A percentile compares a stretch with the other conserved stretches of the same genome.
Evolutionary conservation across 2,888 invertebrate genomes (phyloP).

Genomic region (Plagodis pulveraria): DNA sequence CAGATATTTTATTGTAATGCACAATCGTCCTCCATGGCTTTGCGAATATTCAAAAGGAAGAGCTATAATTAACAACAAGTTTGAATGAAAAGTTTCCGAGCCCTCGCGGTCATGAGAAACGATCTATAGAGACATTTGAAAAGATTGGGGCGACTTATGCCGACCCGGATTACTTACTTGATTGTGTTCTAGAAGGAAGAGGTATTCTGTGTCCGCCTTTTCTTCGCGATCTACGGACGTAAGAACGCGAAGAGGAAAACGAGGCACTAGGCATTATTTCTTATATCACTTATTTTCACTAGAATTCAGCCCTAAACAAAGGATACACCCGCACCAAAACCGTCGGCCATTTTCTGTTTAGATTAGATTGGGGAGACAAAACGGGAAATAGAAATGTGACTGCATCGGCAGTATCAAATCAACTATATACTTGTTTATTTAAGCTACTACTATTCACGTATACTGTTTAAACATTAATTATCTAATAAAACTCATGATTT

Average conservation of each 20-base stretch:
- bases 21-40: background rate
- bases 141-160: slow-evolving; percentile 70
- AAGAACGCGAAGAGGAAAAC: slow-evolving; percentile 96
- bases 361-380: slow-evolving; percentile 82
- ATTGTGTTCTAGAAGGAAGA: slow-evolving; percentile 91
- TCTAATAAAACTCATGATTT: slow-evolving; percentile 76
- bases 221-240: slow-evolving; percentile 95
- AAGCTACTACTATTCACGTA: slow-evolving; percentile 72
- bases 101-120: slow-evolving; percentile 39
- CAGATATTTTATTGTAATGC: slow-evolving; percentile 34
- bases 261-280: slow-evolving; percentile 97
- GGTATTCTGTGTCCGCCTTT: slow-evolving; percentile 95
- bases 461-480: slow-evolving; percentile 66
- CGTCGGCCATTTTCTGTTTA: slow-evolving; percentile 93
- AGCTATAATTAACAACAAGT: slow-evolving; percentile 6
- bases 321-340: slow-evolving; percentile 92
- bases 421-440: slow-evolving; percentile 52
- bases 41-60: slow-evolving; percentile 1
- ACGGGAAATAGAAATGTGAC: slow-evolving; percentile 71
- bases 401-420: slow-evolving; percentile 62
- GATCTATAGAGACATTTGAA: slow-evolving; percentile 45
- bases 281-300: slow-evolving; percentile 82
- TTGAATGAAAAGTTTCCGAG: slow-evolving; percentile 7
- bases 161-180: slow-evolving; percentile 89
- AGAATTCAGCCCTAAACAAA: slow-evolving; percentile 90